These are phyloP conservation scores for Acronicta aceris DNA, from an alignment of 2,888 invertebrate genomes.

Conservation along the genomic window DNA sequence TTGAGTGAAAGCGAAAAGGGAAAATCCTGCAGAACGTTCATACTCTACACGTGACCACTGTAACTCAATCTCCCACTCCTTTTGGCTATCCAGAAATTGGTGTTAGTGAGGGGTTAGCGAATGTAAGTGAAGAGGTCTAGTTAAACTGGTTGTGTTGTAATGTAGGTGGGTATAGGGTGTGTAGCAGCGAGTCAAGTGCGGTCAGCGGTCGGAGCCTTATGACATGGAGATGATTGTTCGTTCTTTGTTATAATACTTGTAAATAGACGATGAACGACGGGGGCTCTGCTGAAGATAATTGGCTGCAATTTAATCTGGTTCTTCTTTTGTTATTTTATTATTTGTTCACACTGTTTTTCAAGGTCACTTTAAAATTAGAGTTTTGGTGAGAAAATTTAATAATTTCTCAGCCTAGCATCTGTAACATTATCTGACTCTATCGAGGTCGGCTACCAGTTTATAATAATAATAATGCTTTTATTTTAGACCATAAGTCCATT, in stretches of 20 bases:
- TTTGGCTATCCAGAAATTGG: background rate
- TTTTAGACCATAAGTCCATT: too few relatives aligned
- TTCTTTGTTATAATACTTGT: slow-evolving; percentile 57
- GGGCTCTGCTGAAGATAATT: slow-evolving; percentile 38
- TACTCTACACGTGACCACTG: slow-evolving; percentile 39
- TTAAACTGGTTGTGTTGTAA: slow-evolving; percentile 26
- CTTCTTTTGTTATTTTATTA: slow-evolving; percentile 22
- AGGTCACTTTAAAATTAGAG: slow-evolving; percentile 1
- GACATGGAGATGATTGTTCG: slow-evolving; percentile 58
- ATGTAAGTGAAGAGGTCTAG: slow-evolving; percentile 32
- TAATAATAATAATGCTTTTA: too few relatives aligned
- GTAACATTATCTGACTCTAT: too few relatives aligned
- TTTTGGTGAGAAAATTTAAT: background rate
- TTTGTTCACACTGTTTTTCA: background rate
- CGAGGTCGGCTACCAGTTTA: too few relatives aligned
- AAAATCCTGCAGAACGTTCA: slow-evolving; percentile 62
- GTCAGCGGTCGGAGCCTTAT: slow-evolving; percentile 55
- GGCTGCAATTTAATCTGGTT: slow-evolving; percentile 38
- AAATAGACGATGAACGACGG: slow-evolving; percentile 40
- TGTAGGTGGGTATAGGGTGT: slow-evolving; percentile 51
- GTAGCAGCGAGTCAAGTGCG: slow-evolving; percentile 59
- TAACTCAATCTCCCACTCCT: slow-evolving; percentile 22
- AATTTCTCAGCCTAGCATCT: background rate
- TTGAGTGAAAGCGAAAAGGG: slow-evolving; percentile 73
- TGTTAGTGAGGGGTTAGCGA: slow-evolving; percentile 9